phyloP scores from a whole-genome alignment of 2,797 vertebrate species.

The Pipistrellus pipistrellus region DNA sequence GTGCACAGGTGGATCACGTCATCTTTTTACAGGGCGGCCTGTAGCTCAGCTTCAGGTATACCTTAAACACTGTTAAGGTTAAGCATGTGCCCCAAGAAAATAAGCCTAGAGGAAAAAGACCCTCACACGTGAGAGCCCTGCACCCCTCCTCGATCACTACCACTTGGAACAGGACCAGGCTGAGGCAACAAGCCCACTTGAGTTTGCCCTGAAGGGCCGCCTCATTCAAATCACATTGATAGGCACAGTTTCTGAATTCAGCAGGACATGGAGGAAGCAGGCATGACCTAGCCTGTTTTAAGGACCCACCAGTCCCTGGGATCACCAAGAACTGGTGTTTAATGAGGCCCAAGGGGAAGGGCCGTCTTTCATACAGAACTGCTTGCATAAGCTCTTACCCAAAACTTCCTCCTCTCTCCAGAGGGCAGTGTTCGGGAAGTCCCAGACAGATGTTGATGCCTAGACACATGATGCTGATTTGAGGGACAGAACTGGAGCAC shows the following conservation, averaged over 20 bases:
- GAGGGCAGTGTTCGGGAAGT: not conserved
- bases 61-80: not conserved
- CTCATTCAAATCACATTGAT: not conserved
- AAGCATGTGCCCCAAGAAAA: not conserved
- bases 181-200: not conserved
- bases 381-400: not conserved
- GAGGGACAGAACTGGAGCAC: conserved; percentile 21
- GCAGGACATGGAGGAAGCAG: conserved; percentile 55
- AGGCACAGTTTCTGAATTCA: conserved; percentile 66
- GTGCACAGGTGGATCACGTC: conserved; percentile 54
- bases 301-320: not conserved
- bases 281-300: conserved; percentile 13
- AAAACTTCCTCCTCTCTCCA: not conserved
- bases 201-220: conserved; percentile 38
- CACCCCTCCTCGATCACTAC: not conserved
- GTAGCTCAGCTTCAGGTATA: conserved; percentile 36
- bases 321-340: conserved; percentile 59
- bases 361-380: conserved; percentile 16
- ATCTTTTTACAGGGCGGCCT: conserved; percentile 66
- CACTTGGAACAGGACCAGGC: not conserved
- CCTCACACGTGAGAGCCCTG: not conserved
- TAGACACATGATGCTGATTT: conserved; percentile 47
- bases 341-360: conserved; percentile 39
- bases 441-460: conserved; percentile 30
- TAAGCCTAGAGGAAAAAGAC: not conserved